These are phyloP conservation scores for Colossoma macropomum DNA, from an alignment of 2,113 vertebrate species.

Conservation along the genomic window DNA sequence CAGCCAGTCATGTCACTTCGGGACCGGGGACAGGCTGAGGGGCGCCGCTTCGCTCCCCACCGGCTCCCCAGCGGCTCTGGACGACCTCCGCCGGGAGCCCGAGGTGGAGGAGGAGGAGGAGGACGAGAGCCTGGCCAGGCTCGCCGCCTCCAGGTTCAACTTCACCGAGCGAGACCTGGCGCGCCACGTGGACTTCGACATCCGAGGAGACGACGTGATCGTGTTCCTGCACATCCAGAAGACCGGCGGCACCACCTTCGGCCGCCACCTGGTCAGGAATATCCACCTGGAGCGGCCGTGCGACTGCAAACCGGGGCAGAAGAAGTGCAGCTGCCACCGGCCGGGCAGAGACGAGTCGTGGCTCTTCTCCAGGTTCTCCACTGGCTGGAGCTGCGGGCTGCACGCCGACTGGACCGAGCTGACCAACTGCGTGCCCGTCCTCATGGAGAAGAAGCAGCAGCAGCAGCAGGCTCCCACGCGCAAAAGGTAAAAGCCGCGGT, in stretches of 20 bases:
- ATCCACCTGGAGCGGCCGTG: slow-evolving; percentile 95
- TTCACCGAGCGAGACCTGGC: slow-evolving; percentile 88
- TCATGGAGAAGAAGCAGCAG: slow-evolving; percentile 91
- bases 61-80: slow-evolving; percentile 65
- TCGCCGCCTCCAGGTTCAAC: slow-evolving; percentile 80
- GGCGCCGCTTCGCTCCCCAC: slow-evolving; percentile 72
- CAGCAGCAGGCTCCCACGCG: slow-evolving; percentile 83
- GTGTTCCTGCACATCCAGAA: slow-evolving; percentile 98
- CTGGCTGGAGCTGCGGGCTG: slow-evolving; percentile 93
- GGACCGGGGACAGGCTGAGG: slow-evolving; percentile 71
- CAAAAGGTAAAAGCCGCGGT: slow-evolving; percentile 75
- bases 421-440: slow-evolving; percentile 90
- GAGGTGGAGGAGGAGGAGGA: slow-evolving; percentile 84
- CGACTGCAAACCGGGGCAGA: slow-evolving; percentile 93
- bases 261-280: slow-evolving; percentile 95
- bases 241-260: slow-evolving; percentile 96
- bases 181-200: slow-evolving; percentile 90
- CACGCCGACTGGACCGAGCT: slow-evolving; percentile 95
- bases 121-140: slow-evolving; percentile 75
- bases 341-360: slow-evolving; percentile 93
- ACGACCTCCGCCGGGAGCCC: slow-evolving; percentile 78
- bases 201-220: slow-evolving; percentile 92
- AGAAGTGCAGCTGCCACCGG: slow-evolving; percentile 95
- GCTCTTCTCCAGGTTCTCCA: slow-evolving; percentile 94
- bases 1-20: slow-evolving; percentile 78